phyloP scores from a whole-genome alignment of 2,888 invertebrate species.

The Lasioglossum malachurum region DNA sequence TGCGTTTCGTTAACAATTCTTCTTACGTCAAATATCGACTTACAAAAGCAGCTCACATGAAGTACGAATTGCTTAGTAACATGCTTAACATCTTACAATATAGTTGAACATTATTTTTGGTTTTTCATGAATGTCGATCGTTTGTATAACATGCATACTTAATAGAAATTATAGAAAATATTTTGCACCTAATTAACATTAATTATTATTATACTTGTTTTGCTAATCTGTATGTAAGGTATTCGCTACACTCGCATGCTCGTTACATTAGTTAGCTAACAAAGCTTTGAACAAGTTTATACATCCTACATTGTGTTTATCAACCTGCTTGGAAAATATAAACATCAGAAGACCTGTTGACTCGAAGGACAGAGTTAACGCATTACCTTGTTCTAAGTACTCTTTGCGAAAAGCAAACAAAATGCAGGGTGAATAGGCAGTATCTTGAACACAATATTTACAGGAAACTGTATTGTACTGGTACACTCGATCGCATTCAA shows the following conservation, averaged over 20 bases:
- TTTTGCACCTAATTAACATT: conserved; percentile 2
- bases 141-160: neutral
- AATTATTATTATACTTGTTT: conserved; percentile 24
- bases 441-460: conserved; percentile 23
- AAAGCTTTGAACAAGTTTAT: conserved; percentile 25
- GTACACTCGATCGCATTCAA: neutral
- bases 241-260: conserved; percentile 15
- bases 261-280: conserved; percentile 12
- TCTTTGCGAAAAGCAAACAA: conserved; percentile 6
- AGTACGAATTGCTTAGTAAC: neutral
- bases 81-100: conserved; percentile 9
- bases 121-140: conserved; percentile 5
- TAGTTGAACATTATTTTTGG: neutral
- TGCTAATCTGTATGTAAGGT: neutral
- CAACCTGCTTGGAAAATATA: neutral
- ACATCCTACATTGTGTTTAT: neutral
- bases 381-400: neutral
- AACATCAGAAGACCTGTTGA: neutral
- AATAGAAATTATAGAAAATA: conserved; percentile 16
- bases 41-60: neutral
- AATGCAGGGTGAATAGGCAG: conserved; percentile 13
- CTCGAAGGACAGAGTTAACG: neutral
- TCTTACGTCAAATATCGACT: neutral
- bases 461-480: neutral
- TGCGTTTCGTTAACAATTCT: conserved; percentile 5